phyloP scores from a whole-genome alignment of 2,797 vertebrate species.

The Gallinago solitaria region DNA sequence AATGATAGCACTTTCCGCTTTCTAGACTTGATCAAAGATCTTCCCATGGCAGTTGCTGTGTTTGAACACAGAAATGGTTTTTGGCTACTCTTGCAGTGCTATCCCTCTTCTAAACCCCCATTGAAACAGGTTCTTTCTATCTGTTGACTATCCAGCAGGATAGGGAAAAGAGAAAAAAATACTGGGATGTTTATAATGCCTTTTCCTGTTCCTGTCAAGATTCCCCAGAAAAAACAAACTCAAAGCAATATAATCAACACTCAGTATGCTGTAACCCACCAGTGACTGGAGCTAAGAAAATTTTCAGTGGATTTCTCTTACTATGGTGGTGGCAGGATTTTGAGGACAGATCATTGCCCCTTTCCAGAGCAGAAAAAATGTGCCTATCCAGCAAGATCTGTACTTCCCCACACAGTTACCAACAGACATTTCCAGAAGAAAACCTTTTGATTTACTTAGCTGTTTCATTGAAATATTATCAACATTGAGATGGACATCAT shows the following conservation, averaged over 20 bases:
- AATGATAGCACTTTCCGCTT: background rate
- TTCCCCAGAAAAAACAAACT: background rate
- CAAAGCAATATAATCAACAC: background rate
- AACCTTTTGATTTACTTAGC: background rate
- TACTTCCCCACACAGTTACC: background rate
- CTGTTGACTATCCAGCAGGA: background rate
- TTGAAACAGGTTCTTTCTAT: background rate
- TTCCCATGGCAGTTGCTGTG: background rate
- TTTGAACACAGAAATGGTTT: background rate
- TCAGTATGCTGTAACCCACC: background rate
- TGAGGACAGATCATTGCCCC: background rate
- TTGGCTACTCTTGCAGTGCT: background rate
- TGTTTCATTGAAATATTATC: background rate
- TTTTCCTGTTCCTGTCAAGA: background rate
- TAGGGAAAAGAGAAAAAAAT: background rate
- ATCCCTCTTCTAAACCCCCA: background rate
- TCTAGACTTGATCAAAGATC: background rate
- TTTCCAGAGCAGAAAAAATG: background rate
- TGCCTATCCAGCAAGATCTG: background rate
- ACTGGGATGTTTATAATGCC: accelerated
- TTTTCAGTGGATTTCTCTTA: background rate
- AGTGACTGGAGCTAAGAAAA: background rate
- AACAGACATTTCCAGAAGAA: background rate
- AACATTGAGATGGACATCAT: background rate
- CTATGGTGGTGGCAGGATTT: background rate